Conservation (phyloP, 2,888 invertebrate genomes). For the Cosmopolites sordidus region DNA sequence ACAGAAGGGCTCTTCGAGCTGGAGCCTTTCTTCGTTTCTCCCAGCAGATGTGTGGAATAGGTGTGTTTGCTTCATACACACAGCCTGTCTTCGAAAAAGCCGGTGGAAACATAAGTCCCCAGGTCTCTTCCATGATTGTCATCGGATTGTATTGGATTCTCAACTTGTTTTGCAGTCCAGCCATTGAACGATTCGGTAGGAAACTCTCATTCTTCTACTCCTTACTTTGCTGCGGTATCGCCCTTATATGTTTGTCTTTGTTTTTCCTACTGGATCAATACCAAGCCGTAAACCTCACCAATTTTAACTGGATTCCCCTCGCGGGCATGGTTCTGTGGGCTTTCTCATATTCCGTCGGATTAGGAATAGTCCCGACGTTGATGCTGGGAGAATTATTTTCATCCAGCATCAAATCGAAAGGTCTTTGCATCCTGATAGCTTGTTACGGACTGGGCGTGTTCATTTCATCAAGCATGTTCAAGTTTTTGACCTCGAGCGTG, state of each 20-base stretch:
- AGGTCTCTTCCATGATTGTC: constrained; percentile 37
- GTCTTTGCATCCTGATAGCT: constrained; percentile 25
- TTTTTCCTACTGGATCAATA: constrained; percentile 36
- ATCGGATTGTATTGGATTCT: constrained; percentile 28
- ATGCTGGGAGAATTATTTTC: constrained; percentile 40
- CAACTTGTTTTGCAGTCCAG: constrained; percentile 28
- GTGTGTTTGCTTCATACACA: constrained; percentile 36
- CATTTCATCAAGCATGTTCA: constrained; percentile 36
- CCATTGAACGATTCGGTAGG: constrained; percentile 38
- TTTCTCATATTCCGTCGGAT: constrained; percentile 29
- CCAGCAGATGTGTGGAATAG: constrained; percentile 40
- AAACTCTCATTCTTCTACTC: constrained; percentile 36
- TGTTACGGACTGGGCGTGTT: constrained; percentile 12
- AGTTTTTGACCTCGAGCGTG: constrained; percentile 34
- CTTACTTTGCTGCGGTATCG: constrained; percentile 29
- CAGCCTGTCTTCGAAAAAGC: constrained; percentile 41
- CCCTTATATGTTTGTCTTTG: constrained; percentile 32
- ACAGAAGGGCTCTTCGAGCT: constrained; percentile 37
- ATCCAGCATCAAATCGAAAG: constrained; percentile 39
- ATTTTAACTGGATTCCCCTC: constrained; percentile 38
- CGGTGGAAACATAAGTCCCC: constrained; percentile 38
- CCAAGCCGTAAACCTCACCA: constrained; percentile 25
- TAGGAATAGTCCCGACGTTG: constrained; percentile 36
- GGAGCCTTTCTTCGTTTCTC: constrained; percentile 36
- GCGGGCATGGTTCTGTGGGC: constrained; percentile 33